Conservation (phyloP, 1,140 invertebrate species). For the Amyelois transitella region DNA sequence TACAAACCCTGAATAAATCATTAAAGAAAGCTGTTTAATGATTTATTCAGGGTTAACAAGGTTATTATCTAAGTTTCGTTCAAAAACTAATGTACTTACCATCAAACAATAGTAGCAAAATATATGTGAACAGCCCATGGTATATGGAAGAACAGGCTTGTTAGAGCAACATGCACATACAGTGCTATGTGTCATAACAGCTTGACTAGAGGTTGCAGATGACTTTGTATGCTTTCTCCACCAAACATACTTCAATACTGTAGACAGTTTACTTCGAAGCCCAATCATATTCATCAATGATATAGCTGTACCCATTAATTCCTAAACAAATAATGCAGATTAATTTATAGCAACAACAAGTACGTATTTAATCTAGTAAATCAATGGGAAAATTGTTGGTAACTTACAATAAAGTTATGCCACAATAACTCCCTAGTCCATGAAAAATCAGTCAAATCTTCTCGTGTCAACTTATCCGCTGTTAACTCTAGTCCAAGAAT, state of each 20-base stretch:
- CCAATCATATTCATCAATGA: conserved; percentile 77
- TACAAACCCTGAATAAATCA: no score
- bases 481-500: conserved; percentile 72
- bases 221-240: conserved; percentile 37
- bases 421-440: conserved; percentile 80
- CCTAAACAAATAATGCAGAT: conserved; percentile 57
- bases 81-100: no score
- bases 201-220: conserved; percentile 1
- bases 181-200: conserved; percentile 61
- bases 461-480: conserved; percentile 66
- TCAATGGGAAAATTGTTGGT: neutral
- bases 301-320: conserved; percentile 75
- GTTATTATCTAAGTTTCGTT: no score
- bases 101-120: conserved; percentile 80
- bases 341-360: no score
- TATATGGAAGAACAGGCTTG: conserved; percentile 76
- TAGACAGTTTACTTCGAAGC: conserved; percentile 60
- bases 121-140: conserved; percentile 78
- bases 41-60: no score
- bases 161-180: conserved; percentile 75
- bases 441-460: conserved; percentile 75
- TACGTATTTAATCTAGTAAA: neutral
- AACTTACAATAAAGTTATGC: conserved; percentile 81
- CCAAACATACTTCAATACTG: conserved; percentile 59
- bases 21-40: no score